Evolutionary conservation across 2,113 vertebrate species (phyloP), one percentile per base, ranked within the genome.

Genomic region (Oryzias curvinotus): DNA sequence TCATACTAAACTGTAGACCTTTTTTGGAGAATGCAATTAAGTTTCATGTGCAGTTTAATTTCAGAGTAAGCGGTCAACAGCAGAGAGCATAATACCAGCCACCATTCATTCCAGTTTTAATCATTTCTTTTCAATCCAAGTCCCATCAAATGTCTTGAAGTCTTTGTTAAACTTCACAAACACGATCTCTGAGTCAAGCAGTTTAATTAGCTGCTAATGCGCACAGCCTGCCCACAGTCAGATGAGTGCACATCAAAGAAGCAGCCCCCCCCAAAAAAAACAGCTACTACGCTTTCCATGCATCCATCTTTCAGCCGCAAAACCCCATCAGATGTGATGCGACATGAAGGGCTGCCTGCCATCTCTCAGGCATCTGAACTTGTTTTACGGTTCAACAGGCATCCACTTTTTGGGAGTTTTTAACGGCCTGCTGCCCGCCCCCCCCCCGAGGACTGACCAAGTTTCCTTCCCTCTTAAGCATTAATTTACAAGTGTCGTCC

Each of bases 161-260:
- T 67, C 61, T 87, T 82, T 86, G 79, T 83, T 74, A 83, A 82
- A 83, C 82, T 87, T 85, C 75, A 85, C 71, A 75, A 75, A 72
- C 58, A 51, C 66, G 57, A 72, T 75, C 68, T 77, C 77, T 62
- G 62, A 52, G 69, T 82, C 83, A 84, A 87, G 81, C 86, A 83
- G 78, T 86, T 23, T 91, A 91, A 91, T 90, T 90, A 87, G 82
- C 52, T 63, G 79, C 80, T 88, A 88, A 87, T 81, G 68, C 60
- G 57, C 70, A 80, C 77, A 85, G 78, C 78, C 78, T 80, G 73
- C 77, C 82, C 68, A 62, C 79, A 71, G 75, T 88, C 83, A 82
- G 77, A 86, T 83, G 85, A 91, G 76, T 25, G 63, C 71, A 85
- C 90, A 84, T 87, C 87, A 90, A 87, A 79, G 70, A 41, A 66